A percentile compares a stretch with the other conserved stretches of the same genome.
These are phyloP conservation scores for Ceyx melanurus DNA, from an alignment of 2,113 vertebrate species.

Conservation along the genomic window DNA sequence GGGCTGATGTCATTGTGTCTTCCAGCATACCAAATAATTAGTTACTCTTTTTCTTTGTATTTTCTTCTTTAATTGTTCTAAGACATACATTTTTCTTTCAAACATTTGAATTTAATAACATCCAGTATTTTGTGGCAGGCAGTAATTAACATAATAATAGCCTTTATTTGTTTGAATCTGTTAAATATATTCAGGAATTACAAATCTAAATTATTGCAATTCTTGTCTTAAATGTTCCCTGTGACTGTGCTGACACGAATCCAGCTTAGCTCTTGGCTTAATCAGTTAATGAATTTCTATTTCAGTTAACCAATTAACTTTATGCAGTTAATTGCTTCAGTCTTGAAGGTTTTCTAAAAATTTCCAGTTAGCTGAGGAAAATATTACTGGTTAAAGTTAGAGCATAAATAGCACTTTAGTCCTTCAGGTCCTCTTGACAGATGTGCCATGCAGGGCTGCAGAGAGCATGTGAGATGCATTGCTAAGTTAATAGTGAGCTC, in stretches of 20 bases:
- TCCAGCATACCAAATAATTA: not conserved
- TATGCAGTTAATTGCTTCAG: not conserved
- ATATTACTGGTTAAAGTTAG: not conserved
- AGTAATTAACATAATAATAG: conserved; percentile 13
- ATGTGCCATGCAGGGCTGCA: not conserved
- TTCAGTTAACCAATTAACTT: not conserved
- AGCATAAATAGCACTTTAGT: not conserved
- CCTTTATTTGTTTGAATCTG: conserved; percentile 12
- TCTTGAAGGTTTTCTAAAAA: not conserved
- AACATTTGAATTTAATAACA: not conserved
- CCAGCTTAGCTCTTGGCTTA: not conserved
- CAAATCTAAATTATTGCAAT: not conserved
- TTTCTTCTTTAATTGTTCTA: not conserved
- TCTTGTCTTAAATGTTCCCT: not conserved
- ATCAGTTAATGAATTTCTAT: not conserved
- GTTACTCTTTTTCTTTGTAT: not conserved
- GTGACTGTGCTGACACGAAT: not conserved
- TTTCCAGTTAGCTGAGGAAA: not conserved
- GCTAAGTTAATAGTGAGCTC: not conserved
- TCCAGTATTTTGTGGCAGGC: not conserved
- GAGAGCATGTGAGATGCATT: not conserved
- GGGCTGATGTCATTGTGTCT: not conserved
- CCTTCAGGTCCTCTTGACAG: not conserved
- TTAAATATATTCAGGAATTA: not conserved
- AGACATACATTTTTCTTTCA: not conserved